phyloP scores from a whole-genome alignment of 2,888 invertebrate species.

The Melangyna quadrimaculata region DNA sequence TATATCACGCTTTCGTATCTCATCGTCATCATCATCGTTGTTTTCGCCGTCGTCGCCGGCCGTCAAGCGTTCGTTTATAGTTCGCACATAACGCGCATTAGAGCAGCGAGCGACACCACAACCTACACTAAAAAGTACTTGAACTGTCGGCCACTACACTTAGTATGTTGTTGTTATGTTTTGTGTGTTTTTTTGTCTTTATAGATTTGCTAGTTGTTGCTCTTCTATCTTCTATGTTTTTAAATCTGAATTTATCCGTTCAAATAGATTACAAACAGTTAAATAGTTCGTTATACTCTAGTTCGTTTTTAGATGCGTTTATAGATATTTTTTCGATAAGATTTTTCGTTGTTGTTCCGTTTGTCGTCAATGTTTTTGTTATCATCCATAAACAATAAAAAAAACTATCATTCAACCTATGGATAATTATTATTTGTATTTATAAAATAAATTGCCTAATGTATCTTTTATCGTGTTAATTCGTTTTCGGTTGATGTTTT shows the following conservation, averaged over 20 bases:
- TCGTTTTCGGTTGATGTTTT: slow-evolving; percentile 51
- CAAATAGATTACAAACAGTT: slow-evolving; percentile 61
- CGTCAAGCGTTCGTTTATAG: slow-evolving; percentile 58
- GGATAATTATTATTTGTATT: slow-evolving; percentile 18
- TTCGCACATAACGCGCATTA: slow-evolving; percentile 52
- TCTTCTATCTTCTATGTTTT: slow-evolving; percentile 35
- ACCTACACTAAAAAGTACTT: slow-evolving; percentile 54
- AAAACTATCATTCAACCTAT: slow-evolving; percentile 28
- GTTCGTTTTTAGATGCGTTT: slow-evolving; percentile 29
- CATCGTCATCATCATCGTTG: slow-evolving; percentile 29
- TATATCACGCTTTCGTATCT: slow-evolving; percentile 65
- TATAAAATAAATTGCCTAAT: slow-evolving; percentile 40
- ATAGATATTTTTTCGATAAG: slow-evolving; percentile 12
- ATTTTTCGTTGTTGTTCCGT: no score
- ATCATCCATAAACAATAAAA: slow-evolving; percentile 35
- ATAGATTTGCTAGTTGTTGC: slow-evolving; percentile 20
- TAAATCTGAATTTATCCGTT: slow-evolving; percentile 25
- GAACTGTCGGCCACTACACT: slow-evolving; percentile 41
- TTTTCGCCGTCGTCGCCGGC: slow-evolving; percentile 39
- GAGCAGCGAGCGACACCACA: slow-evolving; percentile 45
- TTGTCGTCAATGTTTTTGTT: slow-evolving; percentile 49
- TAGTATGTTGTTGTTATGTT: slow-evolving; percentile 20
- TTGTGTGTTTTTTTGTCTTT: slow-evolving; percentile 24
- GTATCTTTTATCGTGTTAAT: slow-evolving; percentile 47
- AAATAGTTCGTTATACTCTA: slow-evolving; percentile 51